Percentiles rank a stretch among this genome's conserved stretches.
Conservation (phyloP, 2,888 invertebrate genomes). For the Thumatha senex region DNA sequence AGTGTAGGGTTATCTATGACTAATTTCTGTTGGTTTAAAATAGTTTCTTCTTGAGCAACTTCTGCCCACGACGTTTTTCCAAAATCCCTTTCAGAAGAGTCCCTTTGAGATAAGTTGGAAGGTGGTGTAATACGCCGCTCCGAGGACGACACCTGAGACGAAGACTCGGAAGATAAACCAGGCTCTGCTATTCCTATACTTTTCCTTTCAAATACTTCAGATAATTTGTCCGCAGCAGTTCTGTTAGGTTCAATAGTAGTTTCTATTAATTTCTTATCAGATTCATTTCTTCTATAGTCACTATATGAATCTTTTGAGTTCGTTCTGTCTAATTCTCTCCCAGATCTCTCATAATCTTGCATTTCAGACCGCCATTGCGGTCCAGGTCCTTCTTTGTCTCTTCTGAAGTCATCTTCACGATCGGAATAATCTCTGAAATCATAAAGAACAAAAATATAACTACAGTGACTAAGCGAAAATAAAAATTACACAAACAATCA, state of each 20-base stretch:
- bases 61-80: slow-evolving; percentile 78
- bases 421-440: slow-evolving; percentile 75
- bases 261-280: slow-evolving; percentile 71
- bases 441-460: slow-evolving; percentile 11
- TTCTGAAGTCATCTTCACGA: slow-evolving; percentile 74
- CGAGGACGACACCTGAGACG: slow-evolving; percentile 63
- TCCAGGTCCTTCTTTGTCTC: slow-evolving; percentile 72
- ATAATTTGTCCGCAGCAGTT: slow-evolving; percentile 75
- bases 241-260: slow-evolving; percentile 62
- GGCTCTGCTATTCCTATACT: slow-evolving; percentile 69
- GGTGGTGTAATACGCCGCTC: slow-evolving; percentile 77
- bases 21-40: slow-evolving; percentile 40
- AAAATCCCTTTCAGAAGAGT: slow-evolving; percentile 75
- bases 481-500: neutral
- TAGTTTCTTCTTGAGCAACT: slow-evolving; percentile 66
- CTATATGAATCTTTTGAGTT: slow-evolving; percentile 78
- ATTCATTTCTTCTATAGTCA: slow-evolving; percentile 77
- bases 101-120: slow-evolving; percentile 66
- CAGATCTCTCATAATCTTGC: slow-evolving; percentile 76
- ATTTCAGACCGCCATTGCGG: slow-evolving; percentile 79
- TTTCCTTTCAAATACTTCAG: slow-evolving; percentile 78
- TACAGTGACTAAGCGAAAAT: neutral
- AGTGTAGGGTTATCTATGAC: slow-evolving; percentile 47
- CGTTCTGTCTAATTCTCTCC: slow-evolving; percentile 72
- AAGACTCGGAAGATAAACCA: slow-evolving; percentile 55